Conservation (phyloP, 2,888 invertebrate species). For the Blera fallax region DNA sequence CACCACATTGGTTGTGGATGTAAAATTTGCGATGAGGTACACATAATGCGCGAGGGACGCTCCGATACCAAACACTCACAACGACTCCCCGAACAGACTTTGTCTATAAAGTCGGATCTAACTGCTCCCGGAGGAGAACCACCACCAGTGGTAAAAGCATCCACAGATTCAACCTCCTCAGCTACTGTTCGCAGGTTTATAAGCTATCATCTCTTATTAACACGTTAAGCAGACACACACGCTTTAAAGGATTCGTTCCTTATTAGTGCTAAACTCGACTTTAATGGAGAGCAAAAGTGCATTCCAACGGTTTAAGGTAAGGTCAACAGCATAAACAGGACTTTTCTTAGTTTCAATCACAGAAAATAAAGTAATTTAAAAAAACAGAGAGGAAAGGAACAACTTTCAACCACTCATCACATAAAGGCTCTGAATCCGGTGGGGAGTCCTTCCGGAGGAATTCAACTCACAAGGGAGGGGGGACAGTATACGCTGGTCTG, state of each 20-base stretch:
- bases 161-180: neutral
- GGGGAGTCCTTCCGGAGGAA: neutral
- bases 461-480: constrained; percentile 16
- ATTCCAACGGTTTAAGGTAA: neutral
- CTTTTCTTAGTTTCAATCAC: too few relatives aligned
- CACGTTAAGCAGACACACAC: constrained; percentile 12
- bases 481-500: neutral
- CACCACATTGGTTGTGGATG: neutral
- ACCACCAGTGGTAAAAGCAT: neutral
- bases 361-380: neutral
- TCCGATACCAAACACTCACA: neutral
- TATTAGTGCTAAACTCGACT: neutral
- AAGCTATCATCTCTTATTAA: constrained; percentile 22
- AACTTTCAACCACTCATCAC: constrained; percentile 40
- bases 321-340: neutral
- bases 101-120: constrained; percentile 18
- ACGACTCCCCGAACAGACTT: neutral
- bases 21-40: neutral
- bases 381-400: neutral
- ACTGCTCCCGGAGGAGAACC: constrained; percentile 35
- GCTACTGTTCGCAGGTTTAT: neutral
- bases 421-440: constrained; percentile 12
- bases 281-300: neutral
- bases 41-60: constrained; percentile 8
- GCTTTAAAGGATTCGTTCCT: constrained; percentile 17